Evolutionary conservation across 1,140 invertebrate genomes (phyloP).

Genomic region (Sarcophaga peregrina): DNA sequence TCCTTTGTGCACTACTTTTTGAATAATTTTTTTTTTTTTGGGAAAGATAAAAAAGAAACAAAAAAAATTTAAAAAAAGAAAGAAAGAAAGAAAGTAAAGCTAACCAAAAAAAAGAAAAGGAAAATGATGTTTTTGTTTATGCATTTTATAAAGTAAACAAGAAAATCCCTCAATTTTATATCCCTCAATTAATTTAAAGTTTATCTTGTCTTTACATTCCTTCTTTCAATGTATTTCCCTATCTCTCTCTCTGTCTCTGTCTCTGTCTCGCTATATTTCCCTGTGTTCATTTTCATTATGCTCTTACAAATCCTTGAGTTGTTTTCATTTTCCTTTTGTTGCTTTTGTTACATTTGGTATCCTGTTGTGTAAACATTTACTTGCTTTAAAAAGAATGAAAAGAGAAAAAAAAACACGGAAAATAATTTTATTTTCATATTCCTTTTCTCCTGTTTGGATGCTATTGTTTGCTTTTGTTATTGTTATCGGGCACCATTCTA

Average conservation of each 20-base stretch:
- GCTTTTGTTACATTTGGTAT: conserved; percentile 15
- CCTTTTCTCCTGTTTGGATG: background rate
- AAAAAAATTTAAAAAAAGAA: too few relatives aligned
- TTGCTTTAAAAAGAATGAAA: background rate
- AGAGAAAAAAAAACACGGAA: background rate
- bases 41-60: too few relatives aligned
- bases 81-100: too few relatives aligned
- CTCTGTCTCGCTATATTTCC: too few relatives aligned
- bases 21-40: too few relatives aligned
- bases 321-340: background rate
- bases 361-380: conserved; percentile 36
- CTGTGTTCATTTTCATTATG: background rate
- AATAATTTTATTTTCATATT: conserved; percentile 34
- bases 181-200: conserved; percentile 38
- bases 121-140: background rate
- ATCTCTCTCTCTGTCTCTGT: background rate
- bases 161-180: conserved; percentile 30
- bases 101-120: too few relatives aligned
- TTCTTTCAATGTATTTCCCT: background rate
- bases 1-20: too few relatives aligned
- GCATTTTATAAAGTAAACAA: conserved; percentile 25
- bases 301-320: too few relatives aligned
- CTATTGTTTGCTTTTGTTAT: background rate
- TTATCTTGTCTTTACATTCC: background rate
- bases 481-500: background rate